Evolutionary conservation across 2,113 vertebrate genomes (phyloP), one percentile per base, ranked within the genome.

Genomic region (Neodon shergylaensis): DNA sequence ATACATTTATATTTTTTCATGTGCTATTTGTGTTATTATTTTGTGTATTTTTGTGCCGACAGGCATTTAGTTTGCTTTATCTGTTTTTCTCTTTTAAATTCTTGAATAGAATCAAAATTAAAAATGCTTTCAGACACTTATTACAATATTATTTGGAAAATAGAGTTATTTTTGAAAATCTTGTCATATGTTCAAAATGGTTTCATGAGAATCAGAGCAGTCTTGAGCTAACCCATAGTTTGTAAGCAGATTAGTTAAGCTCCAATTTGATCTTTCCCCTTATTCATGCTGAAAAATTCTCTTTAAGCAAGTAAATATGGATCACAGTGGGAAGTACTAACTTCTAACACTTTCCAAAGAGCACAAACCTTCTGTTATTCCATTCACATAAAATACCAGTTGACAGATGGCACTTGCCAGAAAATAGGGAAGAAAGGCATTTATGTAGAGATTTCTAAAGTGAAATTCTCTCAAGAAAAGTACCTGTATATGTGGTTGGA

Each of bases 281-380:
- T 96, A 94, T 92, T 96, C 73, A 47, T 93, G 77, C 81, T 96
- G 94, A 91, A 97, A 97, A 96, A 94, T 44, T 95, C 63, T 97
- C 76, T 95, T 96, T 93, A 97, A 97, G 82, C 63, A 95, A 97
- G 66, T 74, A 94, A 97, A 96, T 96, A 95, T 94, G 96, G 77
- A 98, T 97, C 96, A 95, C 85, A 97, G 96, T 5, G 85, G 95
- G 93, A 98, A 97, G 96, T 94, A 97, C 93, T 97, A 97, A 97
- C 94, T 97, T 98, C 93, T 94, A 96, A 96, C 95, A 96, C 97
- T 96, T 97, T 94, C 63, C 0, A 7, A 95, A 97, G 95, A 96
- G 85, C 93, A 96, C 92, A 96, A 97, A 97, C 96, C 97, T 98
- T 96, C 96, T 98, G 95, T 97, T 97, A 97, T 97, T 97, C 96